Evolutionary conservation across 2,113 vertebrate genomes (phyloP).

Genomic region (Rhabdornis inornatus): DNA sequence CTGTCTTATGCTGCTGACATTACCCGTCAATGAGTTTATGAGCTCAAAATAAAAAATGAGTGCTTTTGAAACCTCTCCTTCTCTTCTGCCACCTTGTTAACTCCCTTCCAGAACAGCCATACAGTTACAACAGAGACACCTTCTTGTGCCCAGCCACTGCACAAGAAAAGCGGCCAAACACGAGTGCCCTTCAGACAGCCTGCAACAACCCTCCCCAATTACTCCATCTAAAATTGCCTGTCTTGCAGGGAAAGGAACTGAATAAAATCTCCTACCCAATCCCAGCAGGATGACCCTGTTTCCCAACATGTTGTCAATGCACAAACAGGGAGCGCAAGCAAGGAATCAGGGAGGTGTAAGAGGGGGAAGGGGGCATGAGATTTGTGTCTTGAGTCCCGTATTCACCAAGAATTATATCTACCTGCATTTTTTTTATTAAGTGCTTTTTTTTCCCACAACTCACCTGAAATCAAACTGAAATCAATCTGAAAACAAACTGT

Average conservation of each 20-base stretch:
- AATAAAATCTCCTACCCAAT: neutral
- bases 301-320: neutral
- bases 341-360: neutral
- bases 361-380: neutral
- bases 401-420: neutral
- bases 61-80: neutral
- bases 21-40: neutral
- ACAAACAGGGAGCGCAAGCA: neutral
- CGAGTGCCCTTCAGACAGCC: slow-evolving; percentile 20
- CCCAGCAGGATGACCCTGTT: slow-evolving; percentile 8
- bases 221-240: neutral
- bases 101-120: slow-evolving; percentile 27
- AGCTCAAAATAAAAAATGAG: slow-evolving; percentile 37
- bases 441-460: neutral
- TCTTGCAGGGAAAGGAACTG: neutral
- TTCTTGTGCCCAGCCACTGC: neutral
- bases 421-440: neutral
- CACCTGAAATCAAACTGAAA: neutral
- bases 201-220: slow-evolving; percentile 10
- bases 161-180: slow-evolving; percentile 6
- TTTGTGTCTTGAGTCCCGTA: neutral
- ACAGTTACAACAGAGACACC: slow-evolving; percentile 33
- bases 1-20: neutral
- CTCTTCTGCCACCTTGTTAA: neutral
- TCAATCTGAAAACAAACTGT: slow-evolving; percentile 51